These are phyloP conservation scores for Tetraodon nigroviridis DNA, from an alignment of 2,113 vertebrate species.

Conservation along the genomic window DNA sequence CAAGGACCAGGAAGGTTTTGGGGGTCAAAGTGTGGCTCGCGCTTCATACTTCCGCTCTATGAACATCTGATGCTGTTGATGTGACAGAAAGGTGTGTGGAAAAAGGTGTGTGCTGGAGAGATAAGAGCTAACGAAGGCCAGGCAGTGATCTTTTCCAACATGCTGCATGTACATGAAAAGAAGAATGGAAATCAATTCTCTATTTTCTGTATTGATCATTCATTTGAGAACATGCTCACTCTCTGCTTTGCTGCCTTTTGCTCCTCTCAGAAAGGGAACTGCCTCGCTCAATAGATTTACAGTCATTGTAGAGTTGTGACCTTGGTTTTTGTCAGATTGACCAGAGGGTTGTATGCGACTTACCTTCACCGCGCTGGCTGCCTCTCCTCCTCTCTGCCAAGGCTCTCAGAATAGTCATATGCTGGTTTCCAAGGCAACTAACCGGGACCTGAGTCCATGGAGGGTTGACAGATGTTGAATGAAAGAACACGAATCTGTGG, in stretches of 20 bases:
- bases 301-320: conserved; percentile 24
- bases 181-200: conserved; percentile 23
- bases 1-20: conserved; percentile 53
- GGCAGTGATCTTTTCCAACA: not conserved
- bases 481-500: conserved; percentile 38
- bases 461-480: conserved; percentile 62
- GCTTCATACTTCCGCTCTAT: conserved; percentile 60
- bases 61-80: conserved; percentile 47
- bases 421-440: conserved; percentile 75
- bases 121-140: not conserved
- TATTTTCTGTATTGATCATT: conserved; percentile 41
- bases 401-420: conserved; percentile 68
- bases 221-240: conserved; percentile 26
- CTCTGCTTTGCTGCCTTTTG: conserved; percentile 25
- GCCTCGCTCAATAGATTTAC: conserved; percentile 10
- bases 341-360: conserved; percentile 53
- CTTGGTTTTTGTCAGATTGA: conserved; percentile 57
- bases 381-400: conserved; percentile 37
- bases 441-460: conserved; percentile 65
- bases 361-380: conserved; percentile 50
- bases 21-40: conserved; percentile 5
- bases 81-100: not conserved
- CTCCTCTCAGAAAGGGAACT: conserved; percentile 23
- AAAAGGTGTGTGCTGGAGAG: conserved; percentile 5
- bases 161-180: conserved; percentile 1